Base-by-base conservation (phyloP, 2,797 vertebrate genomes). In the Notolepis coatsorum region DNA sequence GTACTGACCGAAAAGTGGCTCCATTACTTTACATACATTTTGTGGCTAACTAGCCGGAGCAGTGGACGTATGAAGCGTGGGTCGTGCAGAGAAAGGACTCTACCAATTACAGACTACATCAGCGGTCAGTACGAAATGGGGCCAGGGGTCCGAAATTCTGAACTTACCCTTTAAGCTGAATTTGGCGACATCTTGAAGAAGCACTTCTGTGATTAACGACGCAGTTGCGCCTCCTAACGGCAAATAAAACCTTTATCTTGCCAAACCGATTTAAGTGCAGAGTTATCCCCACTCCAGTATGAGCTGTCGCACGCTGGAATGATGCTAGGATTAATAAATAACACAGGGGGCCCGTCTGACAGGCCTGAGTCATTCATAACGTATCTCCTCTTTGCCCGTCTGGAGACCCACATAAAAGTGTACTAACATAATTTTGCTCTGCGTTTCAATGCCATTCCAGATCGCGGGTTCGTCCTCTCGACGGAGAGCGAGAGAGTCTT, bases 401-500 rank as follows among this genome's bases (percentile, higher is more conserved):
- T 25, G 6, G 6, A 38, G 17, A 7, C 28, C 4, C 5, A 9
- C 28, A 28, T n/a, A 30, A 51, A 38, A 43, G 24, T 0, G 1
- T 20, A 20, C 15, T 15, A 3, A 42, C 69, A 9, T 73, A 63
- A 54, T 25, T 56, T 27, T 61, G 33, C 43, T 48, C 21, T 13
- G 17, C 55, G 20, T 20, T 2, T 54, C 49, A 3, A 47, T 83
- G 28, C 57, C 30, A 10, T 94, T 93, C 79, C 93, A 98, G 97
- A 96, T 87, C 95, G 87, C 43, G 94, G 84, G 61, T 93, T 91
- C 77, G 77, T 95, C 68, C 75, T 91, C 52, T 73, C 88, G 65
- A 94, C 94, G 41, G 96, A 98, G 80, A 97, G 95, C 67, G 97
- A 99, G 90, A 94, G 91, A 63, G 84, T 94, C 73, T 97, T 97